A percentile compares a stretch with the other conserved stretches of the same genome.
These are phyloP conservation scores for Apis dorsata DNA, from an alignment of 1,140 invertebrate genomes.

Conservation along the genomic window DNA sequence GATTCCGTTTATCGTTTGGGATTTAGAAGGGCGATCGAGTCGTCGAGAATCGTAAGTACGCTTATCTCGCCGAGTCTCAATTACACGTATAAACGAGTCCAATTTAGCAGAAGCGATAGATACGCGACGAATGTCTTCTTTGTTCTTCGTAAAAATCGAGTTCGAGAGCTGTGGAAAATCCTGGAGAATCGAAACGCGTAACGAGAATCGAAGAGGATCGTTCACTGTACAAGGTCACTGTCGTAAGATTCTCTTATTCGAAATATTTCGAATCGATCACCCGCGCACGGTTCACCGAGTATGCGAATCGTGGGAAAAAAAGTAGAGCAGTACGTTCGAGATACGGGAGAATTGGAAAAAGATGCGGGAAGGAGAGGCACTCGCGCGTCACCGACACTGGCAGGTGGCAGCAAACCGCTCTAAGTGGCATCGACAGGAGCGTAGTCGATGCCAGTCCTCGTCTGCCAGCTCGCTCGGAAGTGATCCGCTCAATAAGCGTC, in stretches of 20 bases:
- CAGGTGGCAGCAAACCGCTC: slow-evolving; percentile 28
- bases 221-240: background rate
- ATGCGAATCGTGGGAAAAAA: too few relatives aligned
- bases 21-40: background rate
- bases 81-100: slow-evolving; percentile 17
- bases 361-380: background rate
- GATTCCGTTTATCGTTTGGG: too few relatives aligned
- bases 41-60: background rate
- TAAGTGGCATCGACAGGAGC: slow-evolving; percentile 13
- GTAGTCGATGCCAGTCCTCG: slow-evolving; percentile 8
- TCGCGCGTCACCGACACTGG: slow-evolving; percentile 1
- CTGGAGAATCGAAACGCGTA: background rate
- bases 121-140: background rate
- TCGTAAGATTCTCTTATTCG: too few relatives aligned
- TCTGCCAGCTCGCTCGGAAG: slow-evolving; percentile 36
- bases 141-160: background rate
- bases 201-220: too few relatives aligned
- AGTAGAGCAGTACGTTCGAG: too few relatives aligned
- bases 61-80: background rate
- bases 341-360: too few relatives aligned
- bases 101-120: background rate
- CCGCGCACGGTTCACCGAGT: too few relatives aligned
- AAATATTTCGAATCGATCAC: too few relatives aligned
- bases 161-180: background rate
- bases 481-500: slow-evolving; percentile 40